Base-by-base conservation (phyloP, 2,797 vertebrate genomes). In the Microctenopoma stevenorrisi region DNA sequence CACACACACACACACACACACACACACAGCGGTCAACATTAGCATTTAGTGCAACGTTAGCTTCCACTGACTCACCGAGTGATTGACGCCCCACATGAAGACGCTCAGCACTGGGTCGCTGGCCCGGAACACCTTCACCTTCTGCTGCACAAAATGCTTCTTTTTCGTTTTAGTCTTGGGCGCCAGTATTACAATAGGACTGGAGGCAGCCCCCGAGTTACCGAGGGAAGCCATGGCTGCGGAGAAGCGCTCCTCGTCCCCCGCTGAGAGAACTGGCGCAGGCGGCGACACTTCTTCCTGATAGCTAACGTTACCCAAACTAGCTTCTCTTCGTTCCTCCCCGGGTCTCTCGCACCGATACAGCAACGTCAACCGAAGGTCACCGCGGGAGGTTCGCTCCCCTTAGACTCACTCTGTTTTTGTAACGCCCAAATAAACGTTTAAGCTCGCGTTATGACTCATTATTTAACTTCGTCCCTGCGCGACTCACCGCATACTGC, bases 71-170 rank as follows among this genome's bases (percentile, higher is more conserved):
- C 93, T 90, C 89, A 95, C 94, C 96, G 97, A 98, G 83, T 98
- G 97, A 90, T 95, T 96, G 68, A 97, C 96, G 68, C 97, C 97
- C 97, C 97, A 98, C 90, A 96, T 95, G 83, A 98, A 95, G 84
- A 98, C 96, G 64, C 96, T 96, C 83, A 96, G 88, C 48, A 97
- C 94, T 0, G 96, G 97, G 79, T 97, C 95, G 55, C 96, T 96
- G 26, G 96, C 95, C 58, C 96, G 94, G 57, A 97, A 96, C 80
- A 97, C 95, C 81, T 97, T 97, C 87, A 98, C 94, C 82, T 97
- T 96, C 94, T 98, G 97, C 88, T 97, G 96, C 18, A 98, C 96
- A 68, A 98, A 98, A 33, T 97, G 96, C 38, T 97, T 98, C 94
- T 97, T 97, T 83, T 98, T 98, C 18, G 96, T 98, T 81, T 97